A percentile compares a stretch with the other conserved stretches of the same genome.
phyloP scores from a whole-genome alignment of 2,888 invertebrate genomes.

The Parthenolecanium corni region DNA sequence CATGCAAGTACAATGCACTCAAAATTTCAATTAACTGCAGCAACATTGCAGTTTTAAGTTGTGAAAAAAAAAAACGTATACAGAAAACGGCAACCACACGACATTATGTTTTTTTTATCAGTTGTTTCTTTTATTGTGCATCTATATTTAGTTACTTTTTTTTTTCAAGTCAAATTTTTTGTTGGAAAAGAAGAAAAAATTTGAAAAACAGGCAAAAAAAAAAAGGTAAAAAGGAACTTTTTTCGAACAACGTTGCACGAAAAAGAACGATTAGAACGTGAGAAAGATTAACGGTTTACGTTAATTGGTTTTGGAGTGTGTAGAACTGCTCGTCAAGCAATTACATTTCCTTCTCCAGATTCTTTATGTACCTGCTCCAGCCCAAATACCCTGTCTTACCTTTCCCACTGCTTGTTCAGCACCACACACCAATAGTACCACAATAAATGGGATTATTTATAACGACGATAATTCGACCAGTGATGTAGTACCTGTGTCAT shows the following conservation, averaged over 20 bases:
- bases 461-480: slow-evolving; percentile 6
- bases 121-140: too few species aligned
- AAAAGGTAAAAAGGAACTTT: too few species aligned
- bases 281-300: neutral
- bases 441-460: slow-evolving; percentile 18
- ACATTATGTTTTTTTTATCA: too few species aligned
- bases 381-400: neutral
- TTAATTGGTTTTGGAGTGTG: slow-evolving; percentile 14
- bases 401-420: neutral
- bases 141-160: too few species aligned
- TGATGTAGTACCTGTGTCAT: slow-evolving; percentile 4
- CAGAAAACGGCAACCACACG: too few species aligned
- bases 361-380: neutral
- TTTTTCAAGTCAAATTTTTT: too few species aligned
- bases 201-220: too few species aligned
- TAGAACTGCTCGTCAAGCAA: neutral
- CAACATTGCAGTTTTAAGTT: too few species aligned
- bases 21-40: too few species aligned
- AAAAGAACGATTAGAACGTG: slow-evolving; percentile 8
- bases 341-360: neutral
- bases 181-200: too few species aligned
- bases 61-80: too few species aligned
- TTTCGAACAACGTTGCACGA: neutral
- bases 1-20: too few species aligned
- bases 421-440: neutral